Evolutionary conservation across 2,797 vertebrate genomes (phyloP).

Genomic region (Muraenolepis orangiensis): DNA sequence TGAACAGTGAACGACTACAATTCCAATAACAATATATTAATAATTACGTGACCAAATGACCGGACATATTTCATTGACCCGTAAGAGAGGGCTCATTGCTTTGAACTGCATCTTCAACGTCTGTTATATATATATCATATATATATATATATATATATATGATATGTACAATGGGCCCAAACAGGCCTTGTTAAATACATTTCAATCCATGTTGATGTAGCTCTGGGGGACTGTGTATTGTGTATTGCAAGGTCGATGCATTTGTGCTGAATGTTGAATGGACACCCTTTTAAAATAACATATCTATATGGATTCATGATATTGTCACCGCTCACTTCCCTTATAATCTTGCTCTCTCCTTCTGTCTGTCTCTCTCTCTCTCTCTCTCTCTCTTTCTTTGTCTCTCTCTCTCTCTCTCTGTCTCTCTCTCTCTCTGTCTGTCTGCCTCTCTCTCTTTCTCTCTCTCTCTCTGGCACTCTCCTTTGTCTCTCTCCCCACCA

Average conservation of each 20-base stretch:
- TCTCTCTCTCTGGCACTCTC: not conserved
- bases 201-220: not conserved
- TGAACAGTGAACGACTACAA: not conserved
- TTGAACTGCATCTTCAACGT: not conserved
- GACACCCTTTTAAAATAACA: constrained; percentile 2
- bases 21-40: no score
- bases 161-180: no score
- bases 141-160: not conserved
- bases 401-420: not conserved
- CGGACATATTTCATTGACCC: not conserved
- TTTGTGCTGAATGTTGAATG: constrained; percentile 48
- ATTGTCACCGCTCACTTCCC: constrained; percentile 59
- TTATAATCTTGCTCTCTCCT: constrained; percentile 18
- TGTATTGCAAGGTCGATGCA: not conserved
- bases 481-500: constrained; percentile 23
- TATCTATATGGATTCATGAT: constrained; percentile 63
- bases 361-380: constrained; percentile 34
- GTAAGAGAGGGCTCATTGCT: not conserved
- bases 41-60: no score
- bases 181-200: no score
- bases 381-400: constrained; percentile 25
- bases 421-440: constrained; percentile 27
- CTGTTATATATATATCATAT: not conserved
- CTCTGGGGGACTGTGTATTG: not conserved
- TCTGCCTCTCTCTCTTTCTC: constrained; percentile 33